These are phyloP conservation scores for Drosophila picticornis DNA, from an alignment of 2,888 invertebrate genomes.

Conservation along the genomic window DNA sequence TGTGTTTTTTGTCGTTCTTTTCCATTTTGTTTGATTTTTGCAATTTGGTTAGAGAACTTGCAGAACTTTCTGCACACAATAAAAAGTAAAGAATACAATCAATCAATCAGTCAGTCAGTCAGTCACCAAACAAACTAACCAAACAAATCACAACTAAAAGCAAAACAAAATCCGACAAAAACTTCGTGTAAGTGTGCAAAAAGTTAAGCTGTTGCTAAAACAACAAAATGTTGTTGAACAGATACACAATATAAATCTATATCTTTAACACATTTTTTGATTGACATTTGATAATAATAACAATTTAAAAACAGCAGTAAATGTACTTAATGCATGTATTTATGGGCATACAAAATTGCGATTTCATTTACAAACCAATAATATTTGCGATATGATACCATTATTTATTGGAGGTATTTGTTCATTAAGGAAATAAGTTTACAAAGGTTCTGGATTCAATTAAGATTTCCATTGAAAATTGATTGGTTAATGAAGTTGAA, in stretches of 20 bases:
- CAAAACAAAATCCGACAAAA: slow-evolving; percentile 17
- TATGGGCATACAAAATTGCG: slow-evolving; percentile 21
- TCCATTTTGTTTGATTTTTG: slow-evolving; percentile 49
- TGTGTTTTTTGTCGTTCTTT: slow-evolving; percentile 30
- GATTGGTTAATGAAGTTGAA: not conserved
- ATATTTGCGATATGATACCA: slow-evolving; percentile 1
- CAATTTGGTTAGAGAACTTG: slow-evolving; percentile 53
- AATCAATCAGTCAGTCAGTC: slow-evolving; percentile 61
- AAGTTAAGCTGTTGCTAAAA: slow-evolving; percentile 18
- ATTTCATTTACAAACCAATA: slow-evolving; percentile 18
- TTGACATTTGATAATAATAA: slow-evolving; percentile 35
- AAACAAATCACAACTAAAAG: slow-evolving; percentile 46
- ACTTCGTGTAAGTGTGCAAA: slow-evolving; percentile 28
- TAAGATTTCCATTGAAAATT: not conserved
- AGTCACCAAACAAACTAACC: slow-evolving; percentile 48
- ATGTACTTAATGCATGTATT: slow-evolving; percentile 35
- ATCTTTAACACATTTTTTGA: slow-evolving; percentile 23
- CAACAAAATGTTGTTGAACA: slow-evolving; percentile 11
- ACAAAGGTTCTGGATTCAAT: not conserved
- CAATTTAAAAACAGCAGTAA: slow-evolving; percentile 22
- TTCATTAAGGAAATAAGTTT: not conserved
- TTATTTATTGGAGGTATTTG: slow-evolving; percentile 16
- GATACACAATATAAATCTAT: slow-evolving; percentile 6
- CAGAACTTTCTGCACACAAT: slow-evolving; percentile 60
- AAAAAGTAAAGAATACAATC: slow-evolving; percentile 45